Conservation (phyloP, 2,113 vertebrate species). For the Rhinopomastus cyanomelas region DNA sequence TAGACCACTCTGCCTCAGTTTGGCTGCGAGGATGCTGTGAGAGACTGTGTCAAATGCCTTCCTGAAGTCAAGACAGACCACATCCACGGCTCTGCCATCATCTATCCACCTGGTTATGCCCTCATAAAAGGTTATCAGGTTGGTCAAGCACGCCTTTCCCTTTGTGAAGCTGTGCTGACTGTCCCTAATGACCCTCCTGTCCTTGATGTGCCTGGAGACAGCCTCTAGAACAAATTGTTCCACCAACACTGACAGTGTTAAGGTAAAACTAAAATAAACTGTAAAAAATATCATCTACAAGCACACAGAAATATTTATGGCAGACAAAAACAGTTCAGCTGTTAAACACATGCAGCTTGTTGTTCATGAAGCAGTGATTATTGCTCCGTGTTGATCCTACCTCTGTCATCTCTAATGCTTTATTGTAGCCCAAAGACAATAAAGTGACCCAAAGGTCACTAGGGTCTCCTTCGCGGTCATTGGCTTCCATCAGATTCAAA, state of each 20-base stretch:
- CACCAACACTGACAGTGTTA: not conserved
- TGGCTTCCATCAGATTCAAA: conserved; percentile 93
- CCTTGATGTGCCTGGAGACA: no score
- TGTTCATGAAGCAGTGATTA: not conserved
- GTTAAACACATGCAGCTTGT: not conserved
- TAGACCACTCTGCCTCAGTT: no score
- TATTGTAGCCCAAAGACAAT: conserved; percentile 91
- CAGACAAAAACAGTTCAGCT: not conserved
- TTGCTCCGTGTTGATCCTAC: conserved; percentile 54
- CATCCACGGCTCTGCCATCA: no score
- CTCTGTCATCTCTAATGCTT: conserved; percentile 85
- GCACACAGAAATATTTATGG: not conserved
- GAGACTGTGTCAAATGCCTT: no score
- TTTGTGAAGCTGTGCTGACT: no score
- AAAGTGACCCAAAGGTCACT: conserved; percentile 89
- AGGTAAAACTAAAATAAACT: not conserved
- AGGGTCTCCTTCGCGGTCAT: conserved; percentile 85
- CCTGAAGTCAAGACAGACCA: no score
- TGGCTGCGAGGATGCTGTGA: no score
- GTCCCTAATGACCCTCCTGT: no score
- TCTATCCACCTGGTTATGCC: no score
- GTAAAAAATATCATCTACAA: not conserved
- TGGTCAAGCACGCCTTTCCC: no score
- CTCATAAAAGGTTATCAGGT: no score
- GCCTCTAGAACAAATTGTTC: not conserved